Conservation (phyloP, 2,888 invertebrate genomes). For the Scelioninae gen. 1 region DNA sequence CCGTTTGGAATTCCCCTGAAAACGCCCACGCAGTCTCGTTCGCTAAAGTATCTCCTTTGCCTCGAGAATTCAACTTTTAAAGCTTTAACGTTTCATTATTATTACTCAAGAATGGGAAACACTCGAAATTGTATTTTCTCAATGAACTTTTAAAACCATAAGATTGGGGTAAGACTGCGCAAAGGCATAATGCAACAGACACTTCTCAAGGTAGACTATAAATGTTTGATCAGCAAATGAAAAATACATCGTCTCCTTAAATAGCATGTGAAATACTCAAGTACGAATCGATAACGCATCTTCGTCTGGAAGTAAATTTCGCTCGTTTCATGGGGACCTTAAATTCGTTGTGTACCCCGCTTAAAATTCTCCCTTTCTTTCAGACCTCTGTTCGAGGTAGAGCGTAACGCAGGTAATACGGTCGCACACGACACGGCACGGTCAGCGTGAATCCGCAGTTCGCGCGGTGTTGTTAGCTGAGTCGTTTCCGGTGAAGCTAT, state of each 20-base stretch:
- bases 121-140: not conserved
- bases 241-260: too few species aligned
- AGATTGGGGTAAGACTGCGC: not conserved
- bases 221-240: too few species aligned
- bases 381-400: conserved; percentile 23
- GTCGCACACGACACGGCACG: conserved; percentile 45
- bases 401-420: conserved; percentile 59
- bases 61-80: conserved; percentile 35
- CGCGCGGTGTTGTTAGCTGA: conserved; percentile 31
- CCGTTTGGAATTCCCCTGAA: conserved; percentile 14
- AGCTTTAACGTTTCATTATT: conserved; percentile 42
- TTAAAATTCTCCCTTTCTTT: conserved; percentile 43
- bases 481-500: conserved; percentile 36
- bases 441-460: conserved; percentile 50
- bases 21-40: conserved; percentile 14
- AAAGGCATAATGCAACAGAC: not conserved
- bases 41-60: conserved; percentile 30
- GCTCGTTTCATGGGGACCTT: not conserved
- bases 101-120: conserved; percentile 9
- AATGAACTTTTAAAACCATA: not conserved
- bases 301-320: not conserved
- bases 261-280: too few species aligned
- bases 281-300: too few species aligned
- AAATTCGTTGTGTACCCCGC: conserved; percentile 43
- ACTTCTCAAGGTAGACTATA: not conserved